These are phyloP conservation scores for Hippoglossus stenolepis DNA, from an alignment of 2,113 vertebrate species.

Conservation along the genomic window DNA sequence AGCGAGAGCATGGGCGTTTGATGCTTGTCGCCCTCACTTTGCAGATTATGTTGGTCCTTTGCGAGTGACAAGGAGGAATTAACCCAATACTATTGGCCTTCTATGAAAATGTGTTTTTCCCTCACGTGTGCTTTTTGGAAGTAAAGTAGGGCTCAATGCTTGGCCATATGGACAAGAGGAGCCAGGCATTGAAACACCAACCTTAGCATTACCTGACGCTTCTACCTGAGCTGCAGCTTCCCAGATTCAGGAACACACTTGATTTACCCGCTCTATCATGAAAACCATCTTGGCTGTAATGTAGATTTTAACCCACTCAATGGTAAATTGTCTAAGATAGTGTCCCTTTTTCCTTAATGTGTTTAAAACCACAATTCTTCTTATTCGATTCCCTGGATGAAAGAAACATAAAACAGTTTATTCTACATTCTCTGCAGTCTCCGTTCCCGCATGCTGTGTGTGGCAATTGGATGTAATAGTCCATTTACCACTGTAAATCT, in stretches of 20 bases:
- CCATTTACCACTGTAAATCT: slow-evolving; percentile 71
- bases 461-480: slow-evolving; percentile 74
- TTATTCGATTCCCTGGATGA: slow-evolving; percentile 34
- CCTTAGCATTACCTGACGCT: no score
- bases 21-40: no score
- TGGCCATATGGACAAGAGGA: neutral
- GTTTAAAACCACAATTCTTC: slow-evolving; percentile 30
- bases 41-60: no score
- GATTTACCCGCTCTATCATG: neutral
- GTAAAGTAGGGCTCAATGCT: no score
- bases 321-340: slow-evolving; percentile 7
- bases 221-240: neutral
- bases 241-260: neutral
- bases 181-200: no score
- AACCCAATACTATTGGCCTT: no score
- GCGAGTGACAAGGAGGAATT: no score
- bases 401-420: slow-evolving; percentile 39
- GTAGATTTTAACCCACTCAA: neutral
- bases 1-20: no score
- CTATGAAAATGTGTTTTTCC: no score
- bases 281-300: neutral
- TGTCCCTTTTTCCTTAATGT: slow-evolving; percentile 16
- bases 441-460: slow-evolving; percentile 65
- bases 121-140: no score
- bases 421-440: slow-evolving; percentile 16